Percentiles rank a stretch among this genome's conserved stretches.
These are phyloP conservation scores for Pitangus sulphuratus DNA, from an alignment of 2,797 vertebrate species.

Conservation along the genomic window DNA sequence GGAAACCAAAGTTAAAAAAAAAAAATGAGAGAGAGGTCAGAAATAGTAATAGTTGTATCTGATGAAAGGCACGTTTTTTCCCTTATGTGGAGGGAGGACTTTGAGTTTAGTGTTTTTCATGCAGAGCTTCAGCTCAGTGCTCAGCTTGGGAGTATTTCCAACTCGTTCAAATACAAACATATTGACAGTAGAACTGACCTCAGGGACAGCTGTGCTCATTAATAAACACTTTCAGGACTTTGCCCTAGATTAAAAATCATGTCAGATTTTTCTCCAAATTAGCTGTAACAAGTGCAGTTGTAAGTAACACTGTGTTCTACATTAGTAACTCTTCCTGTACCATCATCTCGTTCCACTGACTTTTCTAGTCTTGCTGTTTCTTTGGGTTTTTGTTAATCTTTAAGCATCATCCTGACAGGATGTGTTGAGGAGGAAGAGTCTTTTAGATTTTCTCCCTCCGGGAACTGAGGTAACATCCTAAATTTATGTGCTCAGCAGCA, in stretches of 20 bases:
- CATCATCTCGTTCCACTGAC: not conserved
- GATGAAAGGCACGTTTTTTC: not conserved
- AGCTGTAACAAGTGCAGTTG: not conserved
- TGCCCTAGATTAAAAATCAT: not conserved
- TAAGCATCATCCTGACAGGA: not conserved
- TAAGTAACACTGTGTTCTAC: not conserved
- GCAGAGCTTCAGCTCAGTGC: not conserved
- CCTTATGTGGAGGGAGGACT: not conserved
- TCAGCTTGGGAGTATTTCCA: not conserved
- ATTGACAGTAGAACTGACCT: not conserved
- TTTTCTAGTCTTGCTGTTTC: not conserved
- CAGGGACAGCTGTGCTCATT: not conserved
- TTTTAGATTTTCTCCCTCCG: not conserved
- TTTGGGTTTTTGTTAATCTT: not conserved
- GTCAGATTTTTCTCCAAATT: conserved; percentile 4
- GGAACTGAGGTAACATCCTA: not conserved
- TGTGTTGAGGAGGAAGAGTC: not conserved
- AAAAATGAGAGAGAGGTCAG: not conserved
- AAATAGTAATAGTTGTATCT: not conserved
- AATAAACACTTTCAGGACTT: not conserved
- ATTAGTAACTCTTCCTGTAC: not conserved
- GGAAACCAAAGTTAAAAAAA: not conserved
- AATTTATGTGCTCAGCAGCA: not conserved
- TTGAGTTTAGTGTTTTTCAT: not conserved
- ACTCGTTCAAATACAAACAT: not conserved